Conservation (phyloP, 2,888 invertebrate genomes). For the Tiphia femorata region DNA sequence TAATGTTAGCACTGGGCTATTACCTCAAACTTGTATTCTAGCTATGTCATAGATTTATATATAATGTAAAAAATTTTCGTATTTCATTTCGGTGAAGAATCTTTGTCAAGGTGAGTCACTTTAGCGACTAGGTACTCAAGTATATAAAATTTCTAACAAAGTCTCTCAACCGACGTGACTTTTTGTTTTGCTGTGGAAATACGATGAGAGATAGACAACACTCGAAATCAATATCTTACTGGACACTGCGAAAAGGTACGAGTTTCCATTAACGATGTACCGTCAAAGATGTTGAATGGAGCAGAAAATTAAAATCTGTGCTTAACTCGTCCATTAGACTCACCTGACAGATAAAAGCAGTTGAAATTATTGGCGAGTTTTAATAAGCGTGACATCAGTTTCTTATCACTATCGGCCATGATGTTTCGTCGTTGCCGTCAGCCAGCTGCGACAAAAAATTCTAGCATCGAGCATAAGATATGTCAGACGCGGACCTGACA, state of each 20-base stretch:
- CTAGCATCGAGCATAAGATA: conserved; percentile 37
- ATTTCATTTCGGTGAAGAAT: no score
- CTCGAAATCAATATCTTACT: conserved; percentile 59
- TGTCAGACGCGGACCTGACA: conserved; percentile 20
- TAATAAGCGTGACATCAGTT: conserved; percentile 77
- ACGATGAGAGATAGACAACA: conserved; percentile 49
- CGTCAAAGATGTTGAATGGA: background rate
- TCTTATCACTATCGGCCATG: conserved; percentile 67
- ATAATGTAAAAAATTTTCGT: no score
- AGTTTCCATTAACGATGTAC: conserved; percentile 25
- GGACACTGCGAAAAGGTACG: conserved; percentile 40
- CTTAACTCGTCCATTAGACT: conserved; percentile 49
- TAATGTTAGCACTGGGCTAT: no score
- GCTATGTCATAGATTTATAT: no score
- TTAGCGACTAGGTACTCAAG: no score
- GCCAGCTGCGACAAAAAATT: conserved; percentile 50
- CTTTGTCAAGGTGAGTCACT: no score
- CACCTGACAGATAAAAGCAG: conserved; percentile 90
- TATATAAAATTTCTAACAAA: no score
- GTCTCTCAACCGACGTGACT: no score
- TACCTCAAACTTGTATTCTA: no score
- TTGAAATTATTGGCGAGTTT: conserved; percentile 90
- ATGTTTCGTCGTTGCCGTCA: conserved; percentile 60
- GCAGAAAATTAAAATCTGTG: background rate
- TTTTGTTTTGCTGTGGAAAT: conserved; percentile 13